Percentiles rank a stretch among this genome's conserved stretches.
Evolutionary conservation across 2,113 vertebrate species (phyloP).

Genomic region (Alligator mississippiensis): DNA sequence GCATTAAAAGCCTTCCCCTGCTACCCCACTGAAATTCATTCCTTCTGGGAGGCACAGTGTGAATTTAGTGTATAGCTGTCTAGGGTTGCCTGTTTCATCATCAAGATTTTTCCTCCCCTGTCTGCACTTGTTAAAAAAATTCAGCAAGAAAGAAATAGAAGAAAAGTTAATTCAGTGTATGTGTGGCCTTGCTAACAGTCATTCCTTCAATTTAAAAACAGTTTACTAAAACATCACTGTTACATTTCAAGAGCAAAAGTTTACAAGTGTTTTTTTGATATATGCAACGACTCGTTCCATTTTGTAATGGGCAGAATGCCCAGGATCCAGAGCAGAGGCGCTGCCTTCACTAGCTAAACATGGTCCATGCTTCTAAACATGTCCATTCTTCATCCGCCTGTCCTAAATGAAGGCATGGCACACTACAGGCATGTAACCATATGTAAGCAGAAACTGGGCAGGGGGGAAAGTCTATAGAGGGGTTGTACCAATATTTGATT

Average conservation of each 20-base stretch:
- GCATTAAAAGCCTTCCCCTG: background rate
- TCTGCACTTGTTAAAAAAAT: background rate
- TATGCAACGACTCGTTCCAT: background rate
- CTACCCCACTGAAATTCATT: background rate
- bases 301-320: background rate
- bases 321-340: rapidly evolving
- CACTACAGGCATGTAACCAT: background rate
- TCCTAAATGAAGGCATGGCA: background rate
- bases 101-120: background rate
- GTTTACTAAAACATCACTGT: slow-evolving; percentile 41
- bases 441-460: background rate
- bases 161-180: background rate
- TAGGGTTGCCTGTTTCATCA: rapidly evolving
- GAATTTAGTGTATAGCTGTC: rapidly evolving
- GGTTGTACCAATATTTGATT: background rate
- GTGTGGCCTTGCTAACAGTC: background rate
- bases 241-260: slow-evolving; percentile 45
- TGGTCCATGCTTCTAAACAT: background rate
- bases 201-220: background rate
- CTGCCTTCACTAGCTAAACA: background rate
- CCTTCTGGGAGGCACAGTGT: background rate
- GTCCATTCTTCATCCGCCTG: rapidly evolving
- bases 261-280: background rate
- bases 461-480: background rate
- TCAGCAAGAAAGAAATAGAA: background rate